Conservation (phyloP, 2,797 vertebrate species). For the Ptychadena robeensis region DNA sequence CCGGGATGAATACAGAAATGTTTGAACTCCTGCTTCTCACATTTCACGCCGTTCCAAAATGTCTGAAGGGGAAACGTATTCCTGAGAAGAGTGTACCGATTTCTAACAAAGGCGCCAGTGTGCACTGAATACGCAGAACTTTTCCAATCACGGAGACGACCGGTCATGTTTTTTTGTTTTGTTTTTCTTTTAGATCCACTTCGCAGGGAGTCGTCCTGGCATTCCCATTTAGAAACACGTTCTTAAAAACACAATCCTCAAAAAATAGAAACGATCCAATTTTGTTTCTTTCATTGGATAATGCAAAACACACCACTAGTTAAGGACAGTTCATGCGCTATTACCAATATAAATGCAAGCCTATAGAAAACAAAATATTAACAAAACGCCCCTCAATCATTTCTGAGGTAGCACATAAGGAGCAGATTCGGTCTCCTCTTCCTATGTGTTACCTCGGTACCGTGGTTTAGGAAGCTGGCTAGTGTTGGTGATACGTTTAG, state of each 20-base stretch:
- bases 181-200: background rate
- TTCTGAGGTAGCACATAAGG: conserved; percentile 78
- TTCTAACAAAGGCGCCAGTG: conserved; percentile 1
- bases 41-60: conserved; percentile 22
- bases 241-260: conserved; percentile 40
- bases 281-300: conserved; percentile 78
- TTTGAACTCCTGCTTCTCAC: background rate
- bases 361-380: conserved; percentile 68
- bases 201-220: conserved; percentile 11
- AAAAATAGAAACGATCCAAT: conserved; percentile 66
- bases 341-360: conserved; percentile 74
- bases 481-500: background rate
- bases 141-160: background rate
- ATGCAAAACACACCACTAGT: conserved; percentile 76
- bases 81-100: conserved; percentile 49
- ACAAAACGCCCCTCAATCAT: conserved; percentile 75
- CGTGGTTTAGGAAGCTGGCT: background rate
- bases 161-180: conserved; percentile 10
- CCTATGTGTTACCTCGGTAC: background rate
- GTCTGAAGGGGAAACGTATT: conserved; percentile 42
- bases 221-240: conserved; percentile 29
- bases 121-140: conserved; percentile 5
- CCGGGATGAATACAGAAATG: background rate
- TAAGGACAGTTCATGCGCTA: conserved; percentile 77
- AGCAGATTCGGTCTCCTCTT: conserved; percentile 43